These are phyloP conservation scores for Phycodurus eques DNA, from an alignment of 2,113 vertebrate species.

Conservation along the genomic window DNA sequence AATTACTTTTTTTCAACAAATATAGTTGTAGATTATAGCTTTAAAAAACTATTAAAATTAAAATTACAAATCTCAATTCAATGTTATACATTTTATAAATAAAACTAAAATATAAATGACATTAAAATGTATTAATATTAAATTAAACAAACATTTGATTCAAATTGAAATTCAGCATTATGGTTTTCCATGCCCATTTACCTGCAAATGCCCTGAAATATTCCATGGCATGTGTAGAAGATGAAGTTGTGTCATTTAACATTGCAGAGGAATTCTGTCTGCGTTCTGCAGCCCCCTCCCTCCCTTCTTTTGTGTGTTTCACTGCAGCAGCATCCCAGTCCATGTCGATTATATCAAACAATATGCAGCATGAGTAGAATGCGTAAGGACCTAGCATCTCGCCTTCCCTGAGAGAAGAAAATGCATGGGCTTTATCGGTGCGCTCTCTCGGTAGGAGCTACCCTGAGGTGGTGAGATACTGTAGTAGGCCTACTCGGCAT, in stretches of 20 bases:
- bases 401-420: slow-evolving; percentile 14
- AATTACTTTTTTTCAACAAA: no score
- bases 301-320: slow-evolving; percentile 40
- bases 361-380: slow-evolving; percentile 64
- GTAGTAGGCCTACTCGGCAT: slow-evolving; percentile 50
- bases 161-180: no score
- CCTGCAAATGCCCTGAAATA: not conserved
- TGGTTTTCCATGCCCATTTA: no score
- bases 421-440: slow-evolving; percentile 55
- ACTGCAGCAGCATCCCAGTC: slow-evolving; percentile 45
- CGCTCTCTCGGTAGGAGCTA: slow-evolving; percentile 60
- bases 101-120: no score
- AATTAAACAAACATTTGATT: no score
- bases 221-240: not conserved
- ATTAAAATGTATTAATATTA: no score
- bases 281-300: slow-evolving; percentile 51
- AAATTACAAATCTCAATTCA: no score
- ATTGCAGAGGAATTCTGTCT: slow-evolving; percentile 57
- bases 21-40: no score
- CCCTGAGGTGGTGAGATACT: slow-evolving; percentile 63
- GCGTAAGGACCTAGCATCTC: slow-evolving; percentile 47
- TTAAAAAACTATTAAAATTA: no score
- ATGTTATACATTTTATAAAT: no score
- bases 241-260: slow-evolving; percentile 24
- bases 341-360: slow-evolving; percentile 66